These are phyloP conservation scores for Lasioglossum figueresi DNA, from an alignment of 2,888 invertebrate species.

Conservation along the genomic window DNA sequence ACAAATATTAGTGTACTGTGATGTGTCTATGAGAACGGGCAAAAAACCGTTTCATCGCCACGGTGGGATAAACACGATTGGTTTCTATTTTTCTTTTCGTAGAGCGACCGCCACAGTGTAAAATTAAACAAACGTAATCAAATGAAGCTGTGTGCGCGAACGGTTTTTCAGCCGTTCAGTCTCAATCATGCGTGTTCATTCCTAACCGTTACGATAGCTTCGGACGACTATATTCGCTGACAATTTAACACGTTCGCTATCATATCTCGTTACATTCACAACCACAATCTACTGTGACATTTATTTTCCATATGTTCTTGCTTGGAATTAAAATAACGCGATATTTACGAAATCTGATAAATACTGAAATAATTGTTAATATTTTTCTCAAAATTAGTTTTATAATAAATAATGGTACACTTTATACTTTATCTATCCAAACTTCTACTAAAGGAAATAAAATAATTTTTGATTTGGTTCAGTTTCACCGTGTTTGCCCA, in stretches of 20 bases:
- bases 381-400: background rate
- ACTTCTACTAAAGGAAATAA: no score
- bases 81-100: background rate
- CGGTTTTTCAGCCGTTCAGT: background rate
- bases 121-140: slow-evolving; percentile 1
- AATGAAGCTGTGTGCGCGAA: background rate
- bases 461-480: no score
- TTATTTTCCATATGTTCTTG: background rate
- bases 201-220: background rate
- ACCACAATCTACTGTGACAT: background rate
- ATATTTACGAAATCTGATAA: background rate
- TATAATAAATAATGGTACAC: no score
- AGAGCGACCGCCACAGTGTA: background rate
- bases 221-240: background rate
- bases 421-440: no score
- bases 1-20: background rate
- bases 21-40: background rate
- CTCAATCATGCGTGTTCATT: background rate
- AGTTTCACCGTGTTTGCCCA: no score
- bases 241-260: background rate
- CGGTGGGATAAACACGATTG: background rate
- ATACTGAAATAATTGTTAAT: background rate
- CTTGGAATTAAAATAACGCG: background rate
- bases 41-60: background rate
- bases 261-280: background rate